Evolutionary conservation across 2,888 invertebrate species (phyloP), one percentile per base, ranked within the genome.

Genomic region (Pelosia muscerda): DNA sequence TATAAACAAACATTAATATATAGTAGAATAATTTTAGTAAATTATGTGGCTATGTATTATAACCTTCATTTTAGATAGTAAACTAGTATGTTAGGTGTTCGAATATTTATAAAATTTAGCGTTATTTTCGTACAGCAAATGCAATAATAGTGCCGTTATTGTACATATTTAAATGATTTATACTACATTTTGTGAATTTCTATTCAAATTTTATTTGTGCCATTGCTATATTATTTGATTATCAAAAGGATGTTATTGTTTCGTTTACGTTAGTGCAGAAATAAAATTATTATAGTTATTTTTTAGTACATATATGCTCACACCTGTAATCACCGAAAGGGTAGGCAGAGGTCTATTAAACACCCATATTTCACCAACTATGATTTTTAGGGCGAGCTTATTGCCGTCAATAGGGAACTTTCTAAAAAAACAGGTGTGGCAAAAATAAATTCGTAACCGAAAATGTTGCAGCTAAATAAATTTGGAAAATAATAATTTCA

Each of bases 1-100:
- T 15, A 15, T 38, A 15, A 4, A 34, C 34, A 13, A 34, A 34
- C 42, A 42, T 8, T 42, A 38, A 38, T 38, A 38, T 8, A n/a
- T 34, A 38, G 4, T 3, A 49, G 1, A n/a, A n/a, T 49, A n/a
- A 49, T 42, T 42, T 42, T 42, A 42, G 6, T 42, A 19, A 42
- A 42, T 49, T 49, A 49, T n/a, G 49, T 49, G n/a, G n/a, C n/a
- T n/a, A 49, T 19, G 15, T 42, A 19, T 49, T 5, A n/a, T 49
- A n/a, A 49, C 49, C 49, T 49, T 49, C 49, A 49, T 49, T n/a
- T 49, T 49, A 49, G 49, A 49, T 49, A 49, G 49, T 49, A 49
- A 49, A 49, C 49, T 8, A n/a, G 49, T 49, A 49, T 49, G 4
- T 49, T n/a, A 49, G n/a, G 8, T n/a, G 9, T 49, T 19, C 49